Percentiles rank a stretch among this genome's conserved stretches.
phyloP scores from a whole-genome alignment of 2,113 vertebrate genomes.

The Podiceps cristatus region DNA sequence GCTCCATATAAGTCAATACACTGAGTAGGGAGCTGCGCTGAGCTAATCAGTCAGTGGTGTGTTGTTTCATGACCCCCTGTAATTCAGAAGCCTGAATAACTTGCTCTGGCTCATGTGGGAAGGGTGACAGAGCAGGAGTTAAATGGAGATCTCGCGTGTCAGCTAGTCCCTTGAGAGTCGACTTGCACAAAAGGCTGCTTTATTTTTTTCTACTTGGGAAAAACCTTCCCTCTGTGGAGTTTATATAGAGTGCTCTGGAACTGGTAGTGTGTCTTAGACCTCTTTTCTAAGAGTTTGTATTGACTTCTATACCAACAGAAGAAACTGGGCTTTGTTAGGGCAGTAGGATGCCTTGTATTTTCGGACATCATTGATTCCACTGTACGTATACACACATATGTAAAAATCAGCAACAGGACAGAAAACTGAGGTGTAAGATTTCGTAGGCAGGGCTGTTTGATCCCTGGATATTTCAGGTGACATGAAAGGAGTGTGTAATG shows the following conservation, averaged over 20 bases:
- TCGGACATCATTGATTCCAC: not conserved
- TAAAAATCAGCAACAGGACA: not conserved
- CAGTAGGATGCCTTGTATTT: not conserved
- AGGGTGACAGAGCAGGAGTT: not conserved
- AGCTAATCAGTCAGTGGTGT: not conserved
- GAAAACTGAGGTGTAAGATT: not conserved
- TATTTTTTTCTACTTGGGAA: not conserved
- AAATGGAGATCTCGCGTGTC: not conserved
- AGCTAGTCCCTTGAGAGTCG: not conserved
- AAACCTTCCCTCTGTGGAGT: not conserved
- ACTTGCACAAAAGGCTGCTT: not conserved
- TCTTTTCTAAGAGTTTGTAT: not conserved
- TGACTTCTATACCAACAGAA: fast-evolving
- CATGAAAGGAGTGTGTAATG: not conserved
- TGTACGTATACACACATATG: fast-evolving
- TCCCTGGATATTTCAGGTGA: not conserved
- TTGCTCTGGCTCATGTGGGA: not conserved
- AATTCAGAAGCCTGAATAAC: not conserved
- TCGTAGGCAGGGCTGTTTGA: not conserved
- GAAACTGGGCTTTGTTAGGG: not conserved
- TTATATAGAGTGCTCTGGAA: not conserved
- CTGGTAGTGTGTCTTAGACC: not conserved
- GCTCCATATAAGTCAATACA: fast-evolving
- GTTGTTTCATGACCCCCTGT: not conserved
- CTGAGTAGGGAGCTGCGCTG: not conserved